Evolutionary conservation across 2,797 vertebrate genomes (phyloP).

Genomic region (Acrossocheilus wenchowensis): DNA sequence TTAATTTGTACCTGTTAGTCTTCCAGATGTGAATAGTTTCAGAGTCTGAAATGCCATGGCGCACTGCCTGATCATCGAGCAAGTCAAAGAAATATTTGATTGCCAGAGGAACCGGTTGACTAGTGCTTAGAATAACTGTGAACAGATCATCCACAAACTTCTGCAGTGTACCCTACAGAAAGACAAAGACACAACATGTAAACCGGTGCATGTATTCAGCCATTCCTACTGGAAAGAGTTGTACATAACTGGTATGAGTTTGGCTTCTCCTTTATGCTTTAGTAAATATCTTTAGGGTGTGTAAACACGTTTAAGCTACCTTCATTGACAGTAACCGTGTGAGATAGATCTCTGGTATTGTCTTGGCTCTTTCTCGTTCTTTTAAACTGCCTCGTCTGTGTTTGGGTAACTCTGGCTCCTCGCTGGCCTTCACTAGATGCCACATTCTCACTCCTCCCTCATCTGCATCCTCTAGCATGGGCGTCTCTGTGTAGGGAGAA

Average conservation of each 20-base stretch:
- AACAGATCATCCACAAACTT: slow-evolving; percentile 98
- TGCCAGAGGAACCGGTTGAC: slow-evolving; percentile 90
- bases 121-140: slow-evolving; percentile 95
- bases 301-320: slow-evolving; percentile 70
- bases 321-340: slow-evolving; percentile 98
- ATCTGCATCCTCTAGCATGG: slow-evolving; percentile 97
- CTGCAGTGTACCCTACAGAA: slow-evolving; percentile 90
- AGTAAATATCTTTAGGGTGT: not conserved
- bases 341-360: slow-evolving; percentile 97
- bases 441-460: slow-evolving; percentile 94
- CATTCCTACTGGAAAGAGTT: not conserved
- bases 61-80: slow-evolving; percentile 90
- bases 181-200: not conserved
- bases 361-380: slow-evolving; percentile 93
- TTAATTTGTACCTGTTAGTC: slow-evolving; percentile 88
- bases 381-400: slow-evolving; percentile 92
- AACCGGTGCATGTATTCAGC: not conserved
- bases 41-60: slow-evolving; percentile 88
- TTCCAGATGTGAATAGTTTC: slow-evolving; percentile 99
- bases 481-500: slow-evolving; percentile 83
- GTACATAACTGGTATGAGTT: not conserved
- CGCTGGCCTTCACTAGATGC: slow-evolving; percentile 96
- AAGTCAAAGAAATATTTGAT: slow-evolving; percentile 98
- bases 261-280: not conserved
- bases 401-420: slow-evolving; percentile 94